Evolutionary conservation across 2,797 vertebrate species (phyloP), one percentile per base, ranked within the genome.

Genomic region (Myotis myotis): DNA sequence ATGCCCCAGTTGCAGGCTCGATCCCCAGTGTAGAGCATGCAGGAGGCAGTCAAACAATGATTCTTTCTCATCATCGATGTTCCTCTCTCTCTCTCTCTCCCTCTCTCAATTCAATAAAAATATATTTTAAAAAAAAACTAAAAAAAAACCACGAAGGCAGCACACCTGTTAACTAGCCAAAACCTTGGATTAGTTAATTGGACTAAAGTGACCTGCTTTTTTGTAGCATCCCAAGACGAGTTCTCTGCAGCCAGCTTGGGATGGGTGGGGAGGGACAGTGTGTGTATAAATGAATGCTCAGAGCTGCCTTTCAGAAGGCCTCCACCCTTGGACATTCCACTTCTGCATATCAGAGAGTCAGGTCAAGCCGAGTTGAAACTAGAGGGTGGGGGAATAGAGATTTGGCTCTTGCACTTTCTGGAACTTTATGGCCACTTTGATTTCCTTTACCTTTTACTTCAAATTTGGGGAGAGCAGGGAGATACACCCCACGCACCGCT

Each of bases 361-460:
- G 28, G 16, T 5, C 25, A 38, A 33, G 13, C 36, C 13, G 19
- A 22, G 15, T n/a, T 83, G 33, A 68, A 86, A 62, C 8, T 25
- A 8, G 30, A 84, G 36, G 44, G 30, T 55, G 60, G 28, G 60
- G 25, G 28, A 88, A 66, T n/a, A n/a, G 17, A 53, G 4, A 55
- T n/a, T 25, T 57, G 74, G 25, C 49, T 41, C 38, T 79, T 72
- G 20, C 11, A 12, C 53, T 94, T 97, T 83, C 75, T 64, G 79
- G 64, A 84, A 93, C 72, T 7, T 60, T 80, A 44, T 0, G 20
- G 49, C 2, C 53, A 47, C 8, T 76, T 55, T 87, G 68, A 22
- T 8, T 87, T 89, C 36, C 57, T 85, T 92, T 88, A n/a, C 66
- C 5, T 23, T 20, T 80, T 53, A 79, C 36, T 6, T 64, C 36